Evolutionary conservation across 2,888 invertebrate genomes (phyloP).

Genomic region (Muschampia plurimacula): DNA sequence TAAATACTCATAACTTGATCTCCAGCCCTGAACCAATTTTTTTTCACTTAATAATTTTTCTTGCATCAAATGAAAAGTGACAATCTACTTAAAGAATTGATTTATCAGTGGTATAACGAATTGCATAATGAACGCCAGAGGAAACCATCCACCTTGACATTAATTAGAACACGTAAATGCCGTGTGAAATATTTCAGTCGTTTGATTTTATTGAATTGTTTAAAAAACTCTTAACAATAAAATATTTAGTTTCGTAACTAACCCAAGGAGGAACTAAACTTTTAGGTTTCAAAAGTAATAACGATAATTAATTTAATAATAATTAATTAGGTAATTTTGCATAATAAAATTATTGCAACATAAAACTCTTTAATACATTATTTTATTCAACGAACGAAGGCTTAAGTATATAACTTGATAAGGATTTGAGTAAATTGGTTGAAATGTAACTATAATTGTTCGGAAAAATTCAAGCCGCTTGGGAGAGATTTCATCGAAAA

Average conservation of each 20-base stretch:
- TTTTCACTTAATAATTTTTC: too few species aligned
- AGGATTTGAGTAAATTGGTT: too few species aligned
- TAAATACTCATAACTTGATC: too few species aligned
- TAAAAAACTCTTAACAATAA: background rate
- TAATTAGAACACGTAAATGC: conserved; percentile 29
- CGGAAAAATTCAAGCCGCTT: too few species aligned
- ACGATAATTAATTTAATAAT: too few species aligned
- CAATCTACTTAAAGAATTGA: background rate
- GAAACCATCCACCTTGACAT: conserved; percentile 31
- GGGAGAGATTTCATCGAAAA: too few species aligned
- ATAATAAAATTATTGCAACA: background rate
- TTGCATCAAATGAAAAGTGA: too few species aligned
- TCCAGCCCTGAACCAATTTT: too few species aligned
- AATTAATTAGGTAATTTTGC: background rate
- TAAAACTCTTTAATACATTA: too few species aligned
- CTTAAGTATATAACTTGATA: background rate
- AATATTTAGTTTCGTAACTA: background rate
- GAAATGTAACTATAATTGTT: too few species aligned
- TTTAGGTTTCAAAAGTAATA: too few species aligned
- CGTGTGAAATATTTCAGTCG: conserved; percentile 30
- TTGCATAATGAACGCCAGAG: conserved; percentile 5
- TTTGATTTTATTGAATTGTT: conserved; percentile 24
- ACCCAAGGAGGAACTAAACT: background rate
- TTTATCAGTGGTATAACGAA: conserved; percentile 1
- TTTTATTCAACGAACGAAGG: too few species aligned